Evolutionary conservation across 2,888 invertebrate genomes (phyloP).

Genomic region (Sipha maydis): DNA sequence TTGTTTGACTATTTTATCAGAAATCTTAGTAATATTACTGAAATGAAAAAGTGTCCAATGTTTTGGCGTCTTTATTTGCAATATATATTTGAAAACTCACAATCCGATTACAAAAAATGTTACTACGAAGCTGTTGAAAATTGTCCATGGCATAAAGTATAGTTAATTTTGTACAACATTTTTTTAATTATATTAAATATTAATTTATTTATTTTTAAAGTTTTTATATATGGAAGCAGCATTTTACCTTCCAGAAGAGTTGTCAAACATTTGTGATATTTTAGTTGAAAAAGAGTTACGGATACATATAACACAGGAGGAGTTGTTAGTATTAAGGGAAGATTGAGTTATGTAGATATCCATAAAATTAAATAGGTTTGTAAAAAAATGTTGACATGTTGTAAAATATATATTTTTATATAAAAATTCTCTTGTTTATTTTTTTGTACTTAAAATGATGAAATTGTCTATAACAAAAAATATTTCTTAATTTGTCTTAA

Average conservation of each 20-base stretch:
- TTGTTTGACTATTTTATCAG: constrained; percentile 55
- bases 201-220: constrained; percentile 66
- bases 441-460: no score
- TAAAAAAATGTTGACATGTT: not conserved
- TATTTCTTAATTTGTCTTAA: no score
- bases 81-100: constrained; percentile 69
- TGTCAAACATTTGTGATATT: constrained; percentile 78
- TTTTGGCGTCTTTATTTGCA: constrained; percentile 75
- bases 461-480: no score
- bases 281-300: constrained; percentile 80
- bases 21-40: constrained; percentile 53
- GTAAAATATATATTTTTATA: no score
- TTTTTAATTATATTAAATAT: not conserved
- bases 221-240: constrained; percentile 76
- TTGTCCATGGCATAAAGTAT: constrained; percentile 75
- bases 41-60: constrained; percentile 65
- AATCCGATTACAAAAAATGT: constrained; percentile 67
- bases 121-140: constrained; percentile 73
- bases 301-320: constrained; percentile 80
- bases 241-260: constrained; percentile 74
- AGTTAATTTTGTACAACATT: not conserved
- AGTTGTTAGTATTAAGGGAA: constrained; percentile 75
- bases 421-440: not conserved
- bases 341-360: constrained; percentile 44
- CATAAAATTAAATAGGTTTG: not conserved